Evolutionary conservation across 92 coral and sea anemone species (phyloP).

Genomic region (Bergia sp.): DNA sequence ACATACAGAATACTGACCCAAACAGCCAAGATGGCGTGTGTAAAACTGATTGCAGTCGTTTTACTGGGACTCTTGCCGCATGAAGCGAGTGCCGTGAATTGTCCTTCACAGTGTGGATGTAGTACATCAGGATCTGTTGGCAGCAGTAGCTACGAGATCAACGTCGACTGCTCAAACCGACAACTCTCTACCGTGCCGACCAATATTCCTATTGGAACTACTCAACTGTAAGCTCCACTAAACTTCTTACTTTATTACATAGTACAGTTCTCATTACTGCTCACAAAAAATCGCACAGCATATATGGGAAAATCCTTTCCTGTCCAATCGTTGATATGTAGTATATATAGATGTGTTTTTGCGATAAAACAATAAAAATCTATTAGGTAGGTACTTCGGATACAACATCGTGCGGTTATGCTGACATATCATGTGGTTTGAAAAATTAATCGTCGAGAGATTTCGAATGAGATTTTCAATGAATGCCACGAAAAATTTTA

Average conservation of each 20-base stretch:
- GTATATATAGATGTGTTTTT: neutral
- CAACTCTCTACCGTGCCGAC: conserved; percentile 15
- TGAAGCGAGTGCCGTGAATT: conserved; percentile 1
- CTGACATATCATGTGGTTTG: neutral
- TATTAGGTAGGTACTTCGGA: neutral
- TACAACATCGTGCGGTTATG: conserved; percentile 5
- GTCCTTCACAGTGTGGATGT: conserved; percentile 32
- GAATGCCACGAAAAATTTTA: neutral
- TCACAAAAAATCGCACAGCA: neutral
- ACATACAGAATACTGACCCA: neutral
- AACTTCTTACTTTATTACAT: neutral
- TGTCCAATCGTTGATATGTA: neutral
- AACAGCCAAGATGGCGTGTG: conserved; percentile 43
- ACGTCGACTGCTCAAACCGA: conserved; percentile 45
- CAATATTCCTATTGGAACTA: conserved; percentile 30
- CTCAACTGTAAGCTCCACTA: conserved; percentile 29
- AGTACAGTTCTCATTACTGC: neutral
- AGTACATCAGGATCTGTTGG: neutral
- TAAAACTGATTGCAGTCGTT: neutral
- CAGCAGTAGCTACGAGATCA: conserved; percentile 12
- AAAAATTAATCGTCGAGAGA: no score
- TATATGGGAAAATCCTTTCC: neutral
- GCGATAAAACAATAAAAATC: conserved; percentile 15
- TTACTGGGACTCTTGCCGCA: neutral
- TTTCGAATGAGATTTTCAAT: neutral